These are phyloP conservation scores for Diachasma alloeum DNA, from an alignment of 1,140 invertebrate genomes.

Conservation along the genomic window DNA sequence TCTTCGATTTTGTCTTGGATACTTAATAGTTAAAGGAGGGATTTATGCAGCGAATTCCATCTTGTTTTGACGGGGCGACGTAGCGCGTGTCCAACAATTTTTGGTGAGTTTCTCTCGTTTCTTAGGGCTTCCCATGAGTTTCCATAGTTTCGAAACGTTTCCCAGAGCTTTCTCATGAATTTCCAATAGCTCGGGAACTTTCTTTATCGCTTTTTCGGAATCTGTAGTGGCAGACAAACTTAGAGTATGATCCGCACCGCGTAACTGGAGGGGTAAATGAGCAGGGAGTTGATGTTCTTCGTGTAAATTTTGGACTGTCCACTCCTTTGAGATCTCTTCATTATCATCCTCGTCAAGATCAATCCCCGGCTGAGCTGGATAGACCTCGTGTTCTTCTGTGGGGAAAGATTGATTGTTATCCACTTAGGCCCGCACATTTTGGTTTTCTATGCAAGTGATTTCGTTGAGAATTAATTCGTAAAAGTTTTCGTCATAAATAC, in stretches of 20 bases:
- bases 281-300: background rate
- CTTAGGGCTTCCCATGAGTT: constrained; percentile 9
- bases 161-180: background rate
- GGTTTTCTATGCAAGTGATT: too few species aligned
- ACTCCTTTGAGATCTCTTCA: background rate
- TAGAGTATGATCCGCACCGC: constrained; percentile 28
- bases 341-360: background rate
- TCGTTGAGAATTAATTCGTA: too few species aligned
- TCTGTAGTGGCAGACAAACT: constrained; percentile 23
- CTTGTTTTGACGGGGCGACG: too few species aligned
- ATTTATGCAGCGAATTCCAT: constrained; percentile 28
- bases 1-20: constrained; percentile 12
- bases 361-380: too few species aligned
- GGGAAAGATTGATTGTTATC: background rate
- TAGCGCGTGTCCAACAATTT: constrained; percentile 12
- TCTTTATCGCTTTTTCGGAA: constrained; percentile 4
- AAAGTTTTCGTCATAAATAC: too few species aligned
- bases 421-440: too few species aligned
- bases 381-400: too few species aligned
- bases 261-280: constrained; percentile 19
- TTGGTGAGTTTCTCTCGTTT: constrained; percentile 10
- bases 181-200: background rate
- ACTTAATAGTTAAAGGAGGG: constrained; percentile 5
- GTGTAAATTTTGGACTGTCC: background rate
- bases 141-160: constrained; percentile 10